Percentiles rank a stretch among this genome's conserved stretches.
Evolutionary conservation across 2,797 vertebrate genomes (phyloP).

Genomic region (Myotis planiceps): DNA sequence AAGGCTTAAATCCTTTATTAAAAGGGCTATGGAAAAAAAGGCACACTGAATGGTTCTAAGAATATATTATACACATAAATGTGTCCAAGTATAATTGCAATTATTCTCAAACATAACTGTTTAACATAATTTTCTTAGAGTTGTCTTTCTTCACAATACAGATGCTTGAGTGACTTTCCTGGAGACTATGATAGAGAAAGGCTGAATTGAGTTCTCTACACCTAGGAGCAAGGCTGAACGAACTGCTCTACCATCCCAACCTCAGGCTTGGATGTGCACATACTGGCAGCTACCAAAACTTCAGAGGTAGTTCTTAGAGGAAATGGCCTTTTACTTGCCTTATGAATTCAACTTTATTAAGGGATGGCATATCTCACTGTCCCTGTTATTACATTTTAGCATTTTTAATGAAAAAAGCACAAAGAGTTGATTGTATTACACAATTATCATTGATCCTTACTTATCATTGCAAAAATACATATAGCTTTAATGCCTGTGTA

Average conservation of each 20-base stretch:
- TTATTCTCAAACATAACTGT: constrained; percentile 7
- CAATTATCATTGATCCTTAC: not conserved
- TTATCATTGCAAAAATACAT: constrained; percentile 6
- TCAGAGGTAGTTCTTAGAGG: not conserved
- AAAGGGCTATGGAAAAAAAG: not conserved
- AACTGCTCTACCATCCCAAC: not conserved
- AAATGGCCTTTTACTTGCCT: not conserved
- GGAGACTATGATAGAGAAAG: constrained; percentile 1
- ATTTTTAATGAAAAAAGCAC: not conserved
- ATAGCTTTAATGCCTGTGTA: not conserved
- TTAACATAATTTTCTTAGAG: constrained; percentile 3
- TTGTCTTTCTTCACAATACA: not conserved
- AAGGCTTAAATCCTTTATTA: not conserved
- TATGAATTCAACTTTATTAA: not conserved
- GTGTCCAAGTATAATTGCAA: not conserved
- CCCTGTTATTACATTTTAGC: not conserved
- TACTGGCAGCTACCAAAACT: not conserved
- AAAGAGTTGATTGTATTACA: not conserved
- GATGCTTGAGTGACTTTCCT: not conserved
- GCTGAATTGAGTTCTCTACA: not conserved
- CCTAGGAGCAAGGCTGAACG: not conserved
- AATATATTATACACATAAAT: not conserved
- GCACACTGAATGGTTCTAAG: not conserved
- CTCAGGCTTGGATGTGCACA: not conserved
- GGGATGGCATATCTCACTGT: not conserved